Base-by-base conservation (phyloP, 2,797 vertebrate species). In the Sebastes cheni region DNA sequence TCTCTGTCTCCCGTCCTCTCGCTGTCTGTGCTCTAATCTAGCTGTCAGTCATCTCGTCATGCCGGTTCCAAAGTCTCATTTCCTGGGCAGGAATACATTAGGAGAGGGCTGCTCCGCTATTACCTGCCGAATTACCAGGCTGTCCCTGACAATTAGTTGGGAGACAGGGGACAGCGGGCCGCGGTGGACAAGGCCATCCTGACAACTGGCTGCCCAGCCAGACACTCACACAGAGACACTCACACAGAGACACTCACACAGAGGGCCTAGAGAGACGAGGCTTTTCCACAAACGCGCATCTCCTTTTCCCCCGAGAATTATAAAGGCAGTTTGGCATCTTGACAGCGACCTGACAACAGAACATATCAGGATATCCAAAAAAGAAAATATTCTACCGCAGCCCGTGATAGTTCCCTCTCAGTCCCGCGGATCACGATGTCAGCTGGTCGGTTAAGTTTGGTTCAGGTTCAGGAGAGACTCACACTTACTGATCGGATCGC, bases 41-140 rank as follows among this genome's bases (percentile, higher is more conserved):
- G 77, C 89, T 93, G 92, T 92, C 91, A 90, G 22, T 94, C 93
- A 93, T 84, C 61, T 84, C 91, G 89, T 92, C 90, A 87, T 34
- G 32, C n/a, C 12, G 75, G 64, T 81, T 83, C 88, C 84, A 88
- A 77, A 90, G 86, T 90, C 90, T 91, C 90, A 92, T 93, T 93
- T 92, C 89, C 89, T 74, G 88, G 80, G 80, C 82, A 89, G 89
- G 81, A 90, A 90, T 90, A 88, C 89, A 94, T 94, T 92, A 92
- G 81, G 81, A 78, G 80, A 83, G 89, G 80, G 77, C 86, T 82
- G 89, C 86, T 88, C 77, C 55, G 66, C 93, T 80, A 89, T 93
- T 85, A 92, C 92, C 88, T 90, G 84, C 75, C 18, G 74, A 88
- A 94, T 92, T 91, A 91, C 85, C 84, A 73, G 78, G 67, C 89